phyloP scores from a whole-genome alignment of 37 sponge, comb jelly and placozoan genomes.

The Beroe ovata region DNA sequence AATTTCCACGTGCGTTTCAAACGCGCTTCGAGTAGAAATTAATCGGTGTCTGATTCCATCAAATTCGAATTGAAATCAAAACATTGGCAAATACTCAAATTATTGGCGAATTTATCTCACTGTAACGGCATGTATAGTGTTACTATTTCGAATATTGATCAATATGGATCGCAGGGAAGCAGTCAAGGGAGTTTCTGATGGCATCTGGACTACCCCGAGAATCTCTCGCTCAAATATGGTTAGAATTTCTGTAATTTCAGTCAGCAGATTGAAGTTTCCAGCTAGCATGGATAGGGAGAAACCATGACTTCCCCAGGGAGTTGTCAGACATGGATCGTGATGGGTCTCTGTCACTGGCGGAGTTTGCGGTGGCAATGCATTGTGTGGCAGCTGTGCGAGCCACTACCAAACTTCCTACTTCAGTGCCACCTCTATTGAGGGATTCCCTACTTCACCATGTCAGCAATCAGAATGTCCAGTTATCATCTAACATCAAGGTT shows the following conservation, averaged over 20 bases:
- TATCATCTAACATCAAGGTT: constrained; percentile 12
- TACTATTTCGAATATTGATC: no score
- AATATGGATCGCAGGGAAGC: constrained; percentile 27
- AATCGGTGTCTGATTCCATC: no score
- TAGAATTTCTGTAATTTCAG: no score
- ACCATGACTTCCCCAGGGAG: constrained; percentile 56
- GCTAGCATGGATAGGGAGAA: no score
- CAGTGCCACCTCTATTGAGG: neutral
- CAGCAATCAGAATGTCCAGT: neutral
- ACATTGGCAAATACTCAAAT: no score
- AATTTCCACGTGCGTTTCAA: no score
- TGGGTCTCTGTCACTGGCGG: constrained; percentile 36
- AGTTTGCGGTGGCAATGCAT: constrained; percentile 57
- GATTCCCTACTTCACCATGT: constrained; percentile 45
- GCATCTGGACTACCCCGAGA: constrained; percentile 3
- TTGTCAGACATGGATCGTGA: constrained; percentile 51
- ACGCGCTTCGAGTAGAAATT: no score
- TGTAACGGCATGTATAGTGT: no score
- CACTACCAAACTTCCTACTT: neutral
- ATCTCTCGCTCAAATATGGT: constrained; percentile 37
- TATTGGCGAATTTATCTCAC: no score
- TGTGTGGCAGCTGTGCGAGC: neutral
- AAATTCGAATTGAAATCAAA: no score
- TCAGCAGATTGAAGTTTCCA: no score
- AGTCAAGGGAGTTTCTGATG: constrained; percentile 28